These are phyloP conservation scores for Gobius niger DNA, from an alignment of 2,113 vertebrate species.

Conservation along the genomic window DNA sequence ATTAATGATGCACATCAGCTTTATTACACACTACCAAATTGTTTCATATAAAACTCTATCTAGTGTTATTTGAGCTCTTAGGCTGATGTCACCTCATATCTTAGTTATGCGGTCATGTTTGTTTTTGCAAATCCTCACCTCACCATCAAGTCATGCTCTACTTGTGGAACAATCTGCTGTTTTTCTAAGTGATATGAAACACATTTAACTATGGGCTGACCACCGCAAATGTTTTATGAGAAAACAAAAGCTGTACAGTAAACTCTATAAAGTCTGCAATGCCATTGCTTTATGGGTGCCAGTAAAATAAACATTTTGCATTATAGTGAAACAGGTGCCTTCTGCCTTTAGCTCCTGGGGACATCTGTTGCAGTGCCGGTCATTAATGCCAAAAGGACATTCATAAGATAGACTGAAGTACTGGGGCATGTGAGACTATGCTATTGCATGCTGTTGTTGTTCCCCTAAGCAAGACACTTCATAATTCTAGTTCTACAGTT, in stretches of 20 bases:
- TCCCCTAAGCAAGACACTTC: no score
- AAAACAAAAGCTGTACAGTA: not conserved
- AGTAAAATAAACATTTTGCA: not conserved
- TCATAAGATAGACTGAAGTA: not conserved
- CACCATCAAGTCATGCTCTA: not conserved
- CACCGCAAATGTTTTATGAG: not conserved
- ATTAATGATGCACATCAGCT: no score
- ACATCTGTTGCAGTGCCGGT: constrained; percentile 12
- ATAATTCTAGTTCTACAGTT: not conserved
- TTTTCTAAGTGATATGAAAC: constrained; percentile 10
- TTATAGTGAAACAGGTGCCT: constrained; percentile 8
- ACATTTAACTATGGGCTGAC: constrained; percentile 6
- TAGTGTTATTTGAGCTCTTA: constrained; percentile 11
- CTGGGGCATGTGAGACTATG: not conserved
- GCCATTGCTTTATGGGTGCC: not conserved
- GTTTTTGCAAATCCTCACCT: constrained; percentile 23
- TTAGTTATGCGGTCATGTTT: constrained; percentile 56
- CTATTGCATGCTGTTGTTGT: no score
- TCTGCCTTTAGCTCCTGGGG: constrained; percentile 3
- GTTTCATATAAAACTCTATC: not conserved
- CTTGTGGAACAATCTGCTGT: constrained; percentile 14
- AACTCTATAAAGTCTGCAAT: not conserved
- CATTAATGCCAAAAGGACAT: constrained; percentile 6
- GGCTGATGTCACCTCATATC: constrained; percentile 50
- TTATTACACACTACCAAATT: no score